A percentile compares a stretch with the other conserved stretches of the same genome.
These are phyloP conservation scores for Rhincodon typus DNA, from an alignment of 2,797 vertebrate genomes.

Conservation along the genomic window DNA sequence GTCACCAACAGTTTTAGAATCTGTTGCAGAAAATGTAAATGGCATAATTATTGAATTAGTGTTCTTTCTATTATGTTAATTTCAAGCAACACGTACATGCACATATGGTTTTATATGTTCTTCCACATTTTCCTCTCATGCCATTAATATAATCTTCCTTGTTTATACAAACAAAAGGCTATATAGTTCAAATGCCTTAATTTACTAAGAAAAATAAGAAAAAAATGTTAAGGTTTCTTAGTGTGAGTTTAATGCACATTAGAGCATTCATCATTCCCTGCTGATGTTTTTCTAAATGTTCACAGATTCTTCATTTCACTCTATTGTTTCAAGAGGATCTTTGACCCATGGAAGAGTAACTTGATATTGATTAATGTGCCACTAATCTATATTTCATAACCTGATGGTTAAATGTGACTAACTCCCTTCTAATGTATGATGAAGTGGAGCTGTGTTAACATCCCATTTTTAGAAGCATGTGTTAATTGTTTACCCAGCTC, in stretches of 20 bases:
- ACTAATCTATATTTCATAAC: constrained; percentile 35
- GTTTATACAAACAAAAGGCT: not conserved
- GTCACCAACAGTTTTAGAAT: not conserved
- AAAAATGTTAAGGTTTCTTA: not conserved
- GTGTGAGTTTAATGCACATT: constrained; percentile 30
- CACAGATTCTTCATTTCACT: constrained; percentile 44
- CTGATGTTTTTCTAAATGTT: constrained; percentile 43
- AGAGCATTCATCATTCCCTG: constrained; percentile 40
- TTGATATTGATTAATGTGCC: constrained; percentile 39
- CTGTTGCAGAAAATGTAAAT: not conserved
- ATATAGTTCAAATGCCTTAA: not conserved
- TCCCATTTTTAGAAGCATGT: not conserved
- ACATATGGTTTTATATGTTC: too few species aligned
- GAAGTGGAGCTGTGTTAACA: not conserved
- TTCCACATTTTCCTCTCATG: not conserved
- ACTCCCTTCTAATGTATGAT: not conserved
- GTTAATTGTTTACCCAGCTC: constrained; percentile 3
- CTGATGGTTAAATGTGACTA: constrained; percentile 20
- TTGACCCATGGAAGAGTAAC: constrained; percentile 40
- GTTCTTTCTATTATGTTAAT: not conserved
- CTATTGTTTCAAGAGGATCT: constrained; percentile 44
- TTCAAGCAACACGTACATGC: not conserved
- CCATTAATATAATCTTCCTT: not conserved
- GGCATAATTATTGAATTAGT: not conserved
- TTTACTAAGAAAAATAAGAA: constrained; percentile 28